A percentile compares a stretch with the other conserved stretches of the same genome.
Conservation (phyloP, 2,797 vertebrate species). For the Dryobates pubescens region DNA sequence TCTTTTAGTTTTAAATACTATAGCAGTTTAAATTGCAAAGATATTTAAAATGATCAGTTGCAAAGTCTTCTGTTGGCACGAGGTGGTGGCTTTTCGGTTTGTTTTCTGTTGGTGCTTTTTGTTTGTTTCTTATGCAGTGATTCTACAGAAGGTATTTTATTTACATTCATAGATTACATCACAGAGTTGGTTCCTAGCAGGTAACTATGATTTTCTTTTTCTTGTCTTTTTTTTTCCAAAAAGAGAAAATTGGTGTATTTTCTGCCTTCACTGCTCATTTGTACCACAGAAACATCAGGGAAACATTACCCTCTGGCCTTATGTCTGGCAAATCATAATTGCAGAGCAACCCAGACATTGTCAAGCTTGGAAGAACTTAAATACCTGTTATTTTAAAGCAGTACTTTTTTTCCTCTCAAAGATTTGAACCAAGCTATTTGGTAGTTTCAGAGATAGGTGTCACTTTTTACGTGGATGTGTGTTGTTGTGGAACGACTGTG, state of each 20-base stretch:
- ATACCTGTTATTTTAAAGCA: background rate
- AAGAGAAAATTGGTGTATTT: conserved; percentile 37
- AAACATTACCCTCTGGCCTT: conserved; percentile 45
- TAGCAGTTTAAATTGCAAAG: background rate
- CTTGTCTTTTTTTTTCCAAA: conserved; percentile 45
- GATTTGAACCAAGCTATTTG: background rate
- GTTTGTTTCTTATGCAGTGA: background rate
- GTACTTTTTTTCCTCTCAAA: background rate
- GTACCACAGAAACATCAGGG: conserved; percentile 42
- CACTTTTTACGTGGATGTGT: background rate
- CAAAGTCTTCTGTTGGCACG: background rate
- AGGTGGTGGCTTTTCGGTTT: background rate
- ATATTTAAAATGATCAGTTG: background rate
- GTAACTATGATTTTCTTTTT: conserved; percentile 22
- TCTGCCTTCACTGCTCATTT: conserved; percentile 45
- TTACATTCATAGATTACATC: conserved; percentile 36
- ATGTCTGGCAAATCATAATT: conserved; percentile 40
- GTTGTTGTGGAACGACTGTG: background rate
- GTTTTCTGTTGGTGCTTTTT: no score
- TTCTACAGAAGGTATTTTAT: background rate
- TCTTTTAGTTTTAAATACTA: background rate
- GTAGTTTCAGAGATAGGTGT: background rate
- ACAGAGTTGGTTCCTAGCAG: conserved; percentile 1
- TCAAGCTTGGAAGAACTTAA: conserved; percentile 28
- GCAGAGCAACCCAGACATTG: background rate